phyloP scores from a whole-genome alignment of 1,140 invertebrate species.

The Ceratina calcarata region DNA sequence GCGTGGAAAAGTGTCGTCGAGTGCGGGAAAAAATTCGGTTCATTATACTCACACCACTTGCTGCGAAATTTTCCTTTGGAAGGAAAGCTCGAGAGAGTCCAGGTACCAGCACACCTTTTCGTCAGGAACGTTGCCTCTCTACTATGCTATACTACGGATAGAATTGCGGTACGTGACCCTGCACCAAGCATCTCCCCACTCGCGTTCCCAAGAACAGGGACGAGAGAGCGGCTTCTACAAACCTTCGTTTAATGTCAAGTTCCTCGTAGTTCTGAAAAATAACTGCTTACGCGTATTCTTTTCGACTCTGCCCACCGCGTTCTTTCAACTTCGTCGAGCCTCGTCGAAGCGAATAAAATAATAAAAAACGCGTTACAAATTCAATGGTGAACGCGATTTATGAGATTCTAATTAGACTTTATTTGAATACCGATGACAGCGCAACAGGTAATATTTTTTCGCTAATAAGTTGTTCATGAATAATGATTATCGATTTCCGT shows the following conservation, averaged over 20 bases:
- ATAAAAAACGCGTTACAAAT: no score
- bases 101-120: slow-evolving; percentile 21
- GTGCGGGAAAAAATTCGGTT: not conserved
- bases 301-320: not conserved
- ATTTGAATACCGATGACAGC: no score
- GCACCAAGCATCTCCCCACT: slow-evolving; percentile 36
- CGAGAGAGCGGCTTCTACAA: slow-evolving; percentile 44
- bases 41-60: slow-evolving; percentile 49
- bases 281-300: not conserved
- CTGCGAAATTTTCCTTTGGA: not conserved
- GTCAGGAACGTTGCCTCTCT: slow-evolving; percentile 4
- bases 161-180: slow-evolving; percentile 26
- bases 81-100: not conserved
- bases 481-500: no score
- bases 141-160: slow-evolving; percentile 31
- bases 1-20: no score
- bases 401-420: no score
- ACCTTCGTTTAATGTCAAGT: slow-evolving; percentile 23
- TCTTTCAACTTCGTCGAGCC: no score
- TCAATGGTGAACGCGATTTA: no score
- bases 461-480: no score
- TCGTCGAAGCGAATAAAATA: no score
- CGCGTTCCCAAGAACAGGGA: slow-evolving; percentile 15
- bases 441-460: no score
- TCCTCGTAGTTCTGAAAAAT: not conserved